These are phyloP conservation scores for Hyposoter dolosus DNA, from an alignment of 2,888 invertebrate genomes.

Conservation along the genomic window DNA sequence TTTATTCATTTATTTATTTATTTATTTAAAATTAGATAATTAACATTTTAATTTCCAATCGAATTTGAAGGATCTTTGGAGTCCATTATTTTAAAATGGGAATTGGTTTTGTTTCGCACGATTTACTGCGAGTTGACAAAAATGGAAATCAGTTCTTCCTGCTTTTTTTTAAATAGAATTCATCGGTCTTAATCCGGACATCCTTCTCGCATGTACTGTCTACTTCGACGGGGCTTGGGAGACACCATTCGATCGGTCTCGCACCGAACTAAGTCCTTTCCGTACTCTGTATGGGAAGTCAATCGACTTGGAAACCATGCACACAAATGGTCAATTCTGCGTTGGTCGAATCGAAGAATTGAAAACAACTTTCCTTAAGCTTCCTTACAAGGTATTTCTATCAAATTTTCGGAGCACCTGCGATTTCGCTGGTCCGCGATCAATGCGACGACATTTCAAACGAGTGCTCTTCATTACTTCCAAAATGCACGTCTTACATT, in stretches of 20 bases:
- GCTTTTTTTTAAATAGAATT: not conserved
- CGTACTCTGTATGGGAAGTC: not conserved
- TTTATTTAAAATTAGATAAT: no score
- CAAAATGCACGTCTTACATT: no score
- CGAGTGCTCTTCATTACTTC: no score
- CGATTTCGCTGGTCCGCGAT: no score
- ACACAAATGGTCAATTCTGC: not conserved
- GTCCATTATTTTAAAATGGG: no score
- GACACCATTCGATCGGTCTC: slow-evolving; percentile 1
- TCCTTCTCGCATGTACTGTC: not conserved
- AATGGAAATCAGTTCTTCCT: not conserved
- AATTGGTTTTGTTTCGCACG: no score
- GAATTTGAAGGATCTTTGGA: no score
- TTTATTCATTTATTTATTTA: no score
- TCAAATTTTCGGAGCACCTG: no score
- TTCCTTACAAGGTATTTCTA: not conserved
- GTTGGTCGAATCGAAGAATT: not conserved
- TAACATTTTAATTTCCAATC: no score
- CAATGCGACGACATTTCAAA: no score
- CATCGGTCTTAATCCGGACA: not conserved
- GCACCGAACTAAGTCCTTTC: not conserved
- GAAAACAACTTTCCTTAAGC: not conserved
- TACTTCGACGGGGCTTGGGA: not conserved
- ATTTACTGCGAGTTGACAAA: no score
- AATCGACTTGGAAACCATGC: not conserved